Evolutionary conservation across 2,888 invertebrate species (phyloP), one percentile per base, ranked within the genome.

Genomic region (Catotricha subobsoleta): DNA sequence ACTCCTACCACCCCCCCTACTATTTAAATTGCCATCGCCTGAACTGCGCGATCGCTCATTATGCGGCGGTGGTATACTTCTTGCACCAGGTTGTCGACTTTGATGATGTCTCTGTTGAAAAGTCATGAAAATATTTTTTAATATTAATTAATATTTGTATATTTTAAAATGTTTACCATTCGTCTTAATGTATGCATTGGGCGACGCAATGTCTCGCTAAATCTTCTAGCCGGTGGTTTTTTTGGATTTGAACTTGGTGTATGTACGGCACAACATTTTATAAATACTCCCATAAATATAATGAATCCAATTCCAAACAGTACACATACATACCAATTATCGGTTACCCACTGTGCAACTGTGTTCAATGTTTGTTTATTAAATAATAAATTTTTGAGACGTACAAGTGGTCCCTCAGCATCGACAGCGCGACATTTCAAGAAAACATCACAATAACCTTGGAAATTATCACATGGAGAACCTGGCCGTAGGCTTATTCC

Each of bases 371-470:
- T 94, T 51, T 91, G 80, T 49, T 80, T 79, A 63, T 91, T 91
- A 51, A 97, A 79, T 18, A 97, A 72, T 38, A 95, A 71, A 66
- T 95, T 97, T 71, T 97, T 97, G 44, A 98, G 73, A 40, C 95
- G 75, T 18, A 91, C 92, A 47, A 99, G 67, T 3, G 98, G 98
- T 6, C 98, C 98, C 55, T 98, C 97, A 0, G 97, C 95, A 66
- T 99, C 97, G 18, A 99, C 95, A 1, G 91, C 90, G 49, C 98
- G 80, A 60, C 98, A 98, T 63, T 94, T 95, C 41, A 91, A 77
- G 68, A 99, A 98, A 48, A 98, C 97, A 68, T 99, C 98, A 68
- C 98, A 98, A 66, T 98, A 99, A 40, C 98, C 82, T 72, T 88
- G 87, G 69, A 92, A 98, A 65, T 98, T 94, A 64, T 98, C 94